Conservation (phyloP, 1,140 invertebrate genomes). For the Panagrolaimus sp. region DNA sequence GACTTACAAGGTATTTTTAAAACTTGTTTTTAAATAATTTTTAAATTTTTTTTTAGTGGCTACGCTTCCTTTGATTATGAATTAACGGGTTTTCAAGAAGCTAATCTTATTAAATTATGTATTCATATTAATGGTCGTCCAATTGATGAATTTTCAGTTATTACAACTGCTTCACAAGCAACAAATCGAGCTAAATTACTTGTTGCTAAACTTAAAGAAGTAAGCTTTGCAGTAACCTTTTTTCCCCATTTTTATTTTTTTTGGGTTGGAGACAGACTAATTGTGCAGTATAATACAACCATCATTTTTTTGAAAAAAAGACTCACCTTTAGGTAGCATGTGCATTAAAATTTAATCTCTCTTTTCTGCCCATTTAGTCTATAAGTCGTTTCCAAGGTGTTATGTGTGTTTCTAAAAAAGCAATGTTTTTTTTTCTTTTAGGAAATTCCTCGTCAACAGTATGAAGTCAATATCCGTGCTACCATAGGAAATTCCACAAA, state of each 20-base stretch:
- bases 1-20: conserved; percentile 27
- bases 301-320: no score
- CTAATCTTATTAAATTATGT: conserved; percentile 69
- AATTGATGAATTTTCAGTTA: conserved; percentile 79
- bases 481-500: conserved; percentile 67
- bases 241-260: no score
- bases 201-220: conserved; percentile 72
- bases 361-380: no score
- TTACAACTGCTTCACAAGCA: conserved; percentile 72
- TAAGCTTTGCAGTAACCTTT: not conserved
- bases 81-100: conserved; percentile 73
- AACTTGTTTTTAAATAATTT: not conserved
- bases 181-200: conserved; percentile 68
- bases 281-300: no score
- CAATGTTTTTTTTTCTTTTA: conserved; percentile 13
- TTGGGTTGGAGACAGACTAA: no score
- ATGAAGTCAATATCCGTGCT: conserved; percentile 79
- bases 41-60: conserved; percentile 74
- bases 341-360: no score
- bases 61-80: conserved; percentile 98
- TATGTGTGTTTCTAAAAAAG: no score
- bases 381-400: no score
- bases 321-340: no score
- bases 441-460: conserved; percentile 80
- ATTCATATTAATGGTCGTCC: conserved; percentile 73